Conservation (phyloP, 2,113 vertebrate species). For the Echinops telfairi region DNA sequence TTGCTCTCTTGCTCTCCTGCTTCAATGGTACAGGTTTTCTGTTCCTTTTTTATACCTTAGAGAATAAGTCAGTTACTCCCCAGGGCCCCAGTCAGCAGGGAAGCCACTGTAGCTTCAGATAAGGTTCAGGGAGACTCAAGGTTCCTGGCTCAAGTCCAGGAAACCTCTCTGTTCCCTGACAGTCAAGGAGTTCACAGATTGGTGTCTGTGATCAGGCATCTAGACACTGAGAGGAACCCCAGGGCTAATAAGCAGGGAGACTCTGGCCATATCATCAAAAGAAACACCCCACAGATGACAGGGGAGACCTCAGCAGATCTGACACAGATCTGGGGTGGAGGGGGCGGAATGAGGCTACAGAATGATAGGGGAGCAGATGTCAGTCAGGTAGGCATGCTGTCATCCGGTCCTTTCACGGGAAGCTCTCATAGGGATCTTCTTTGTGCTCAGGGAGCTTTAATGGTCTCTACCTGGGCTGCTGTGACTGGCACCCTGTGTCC, state of each 20-base stretch:
- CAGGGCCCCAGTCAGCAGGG: neutral
- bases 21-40: neutral
- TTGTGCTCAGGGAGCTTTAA: neutral
- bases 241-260: neutral
- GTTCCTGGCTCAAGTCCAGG: neutral
- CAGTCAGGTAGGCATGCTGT: neutral
- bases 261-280: neutral
- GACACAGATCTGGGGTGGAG: neutral
- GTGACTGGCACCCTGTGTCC: neutral
- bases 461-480: neutral
- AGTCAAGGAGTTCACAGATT: neutral
- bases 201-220: slow-evolving; percentile 5
- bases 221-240: neutral
- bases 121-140: neutral
- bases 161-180: slow-evolving; percentile 28
- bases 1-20: neutral
- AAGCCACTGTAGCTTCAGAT: neutral
- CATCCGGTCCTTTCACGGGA: neutral
- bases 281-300: neutral
- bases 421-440: neutral
- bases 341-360: neutral
- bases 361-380: neutral
- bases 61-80: neutral
- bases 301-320: neutral
- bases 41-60: neutral